Base-by-base conservation (phyloP, 2,797 vertebrate genomes). In the Acrossocheilus wenchowensis region DNA sequence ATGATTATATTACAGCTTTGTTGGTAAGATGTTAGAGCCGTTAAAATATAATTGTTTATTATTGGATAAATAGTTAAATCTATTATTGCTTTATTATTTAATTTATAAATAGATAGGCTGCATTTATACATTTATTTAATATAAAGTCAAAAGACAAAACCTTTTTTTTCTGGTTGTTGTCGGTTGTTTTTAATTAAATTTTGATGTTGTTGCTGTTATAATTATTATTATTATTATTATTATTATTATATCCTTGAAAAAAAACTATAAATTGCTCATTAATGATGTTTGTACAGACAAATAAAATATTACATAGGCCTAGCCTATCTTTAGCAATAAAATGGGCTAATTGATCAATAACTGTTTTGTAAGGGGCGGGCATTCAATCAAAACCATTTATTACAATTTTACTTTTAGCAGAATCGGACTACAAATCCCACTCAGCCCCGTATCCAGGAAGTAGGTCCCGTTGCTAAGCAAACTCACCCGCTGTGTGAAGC, bases 361-460 rank as follows among this genome's bases (percentile, higher is more conserved):
- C 2, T 21, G 52, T 2, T 62, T 62, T n/a, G 4, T 62, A 26
- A 11, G n/a, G n/a, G 11, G n/a, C n/a, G n/a, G n/a, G n/a, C n/a
- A n/a, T n/a, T n/a, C n/a, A n/a, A n/a, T n/a, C 3, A 45, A 45
- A 45, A 12, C 11, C 11, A 45, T 12, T 45, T 45, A 45, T 62
- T 62, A 64, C 11, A 5, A 64, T 6, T 64, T 11, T 30, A 30
- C 5, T 14, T 30, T 30, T 5, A 64, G 45, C 45, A 48, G 45
- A 48, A 14, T 48, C 12, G 30, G 30, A 30, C 94, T 95, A 93
- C 94, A 94, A 91, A 72, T 95, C 95, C 95, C 94, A n/a, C 92
- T 19, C 10, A 64, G 12, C 26, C 81, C 78, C 57, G 95, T 96
- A 93, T 94, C 96, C 94, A 96, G 96, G 95, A 96, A 96, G 93